Base-by-base conservation (phyloP, 2,888 invertebrate species). In the Thera obeliscata region DNA sequence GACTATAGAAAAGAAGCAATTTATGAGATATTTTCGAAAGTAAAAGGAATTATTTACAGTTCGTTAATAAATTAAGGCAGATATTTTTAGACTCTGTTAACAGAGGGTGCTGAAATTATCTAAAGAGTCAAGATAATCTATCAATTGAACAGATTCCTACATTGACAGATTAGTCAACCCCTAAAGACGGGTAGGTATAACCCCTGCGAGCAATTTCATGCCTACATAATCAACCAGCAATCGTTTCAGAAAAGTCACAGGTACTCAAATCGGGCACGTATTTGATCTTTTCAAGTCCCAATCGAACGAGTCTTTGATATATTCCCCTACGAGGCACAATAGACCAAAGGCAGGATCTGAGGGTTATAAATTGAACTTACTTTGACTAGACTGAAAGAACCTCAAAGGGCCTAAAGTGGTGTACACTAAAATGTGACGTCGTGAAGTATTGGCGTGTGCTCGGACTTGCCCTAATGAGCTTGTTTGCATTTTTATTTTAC, bases 221-320 rank as follows among this genome's bases (percentile, higher is more conserved):
- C 56, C 69, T 70, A 73, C 67, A 70, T 65, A 62, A 66, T 68
- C 67, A 66, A 46, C 73, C 69, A 71, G 64, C 67, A 75, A 78
- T 76, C 76, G 74, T 76, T 78, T 81, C 79, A 81, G 76, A 85
- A 81, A 85, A 78, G 85, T 86, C 81, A 80, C 85, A 86, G 85
- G 86, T 86, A 84, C 84, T 79, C 80, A 74, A 82, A 79, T 80
- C 67, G 79, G 61, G 64, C 79, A 80, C 76, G 82, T 82, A 86
- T 91, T 91, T 91, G 92, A 91, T 92, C 91, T 91, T 92, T 92
- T 90, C 88, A 88, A 88, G 90, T 87, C 82, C 81, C 88, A 81
- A 89, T 90, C 86, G 87, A 89, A 81, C 81, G 84, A 81, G 76
- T 87, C 91, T 92, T 91, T 91, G 90, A 91, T 87, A 88, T 88